A percentile compares a stretch with the other conserved stretches of the same genome.
phyloP scores from a whole-genome alignment of 2,797 vertebrate species.

The Poeciliopsis infans region DNA sequence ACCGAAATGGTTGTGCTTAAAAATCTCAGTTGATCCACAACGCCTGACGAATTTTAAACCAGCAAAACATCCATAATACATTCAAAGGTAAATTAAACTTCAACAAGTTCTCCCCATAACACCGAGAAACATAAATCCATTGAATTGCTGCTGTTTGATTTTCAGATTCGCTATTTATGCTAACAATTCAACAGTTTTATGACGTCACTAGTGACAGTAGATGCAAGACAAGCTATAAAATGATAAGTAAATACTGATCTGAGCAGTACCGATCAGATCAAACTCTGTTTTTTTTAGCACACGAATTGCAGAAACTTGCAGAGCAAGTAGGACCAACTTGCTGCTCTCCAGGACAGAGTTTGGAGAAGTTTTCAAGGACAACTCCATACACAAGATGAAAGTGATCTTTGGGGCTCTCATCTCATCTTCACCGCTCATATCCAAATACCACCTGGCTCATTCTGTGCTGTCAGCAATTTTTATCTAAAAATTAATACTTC shows the following conservation, averaged over 20 bases:
- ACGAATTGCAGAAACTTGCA: conserved; percentile 23
- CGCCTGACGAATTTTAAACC: neutral
- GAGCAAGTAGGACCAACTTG: conserved; percentile 38
- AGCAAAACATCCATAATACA: neutral
- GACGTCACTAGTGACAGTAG: neutral
- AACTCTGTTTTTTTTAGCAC: conserved; percentile 14
- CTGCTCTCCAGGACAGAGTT: conserved; percentile 52
- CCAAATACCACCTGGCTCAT: conserved; percentile 79
- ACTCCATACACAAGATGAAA: conserved; percentile 73
- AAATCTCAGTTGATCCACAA: neutral
- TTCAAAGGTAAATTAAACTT: neutral
- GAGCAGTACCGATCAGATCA: conserved; percentile 24
- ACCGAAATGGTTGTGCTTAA: neutral
- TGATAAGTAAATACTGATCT: conserved; percentile 17
- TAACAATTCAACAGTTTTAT: neutral
- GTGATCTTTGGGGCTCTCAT: conserved; percentile 70
- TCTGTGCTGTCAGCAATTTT: conserved; percentile 80
- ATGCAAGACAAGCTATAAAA: conserved; percentile 18
- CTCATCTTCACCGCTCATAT: conserved; percentile 69
- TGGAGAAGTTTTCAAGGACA: conserved; percentile 78
- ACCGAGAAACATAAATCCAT: neutral
- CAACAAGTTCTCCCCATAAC: neutral
- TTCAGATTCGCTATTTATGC: neutral
- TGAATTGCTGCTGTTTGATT: neutral
- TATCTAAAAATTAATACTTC: conserved; percentile 77